phyloP scores from a whole-genome alignment of 35 echinoderm and acorn worm species.

The Ptychodera flava region DNA sequence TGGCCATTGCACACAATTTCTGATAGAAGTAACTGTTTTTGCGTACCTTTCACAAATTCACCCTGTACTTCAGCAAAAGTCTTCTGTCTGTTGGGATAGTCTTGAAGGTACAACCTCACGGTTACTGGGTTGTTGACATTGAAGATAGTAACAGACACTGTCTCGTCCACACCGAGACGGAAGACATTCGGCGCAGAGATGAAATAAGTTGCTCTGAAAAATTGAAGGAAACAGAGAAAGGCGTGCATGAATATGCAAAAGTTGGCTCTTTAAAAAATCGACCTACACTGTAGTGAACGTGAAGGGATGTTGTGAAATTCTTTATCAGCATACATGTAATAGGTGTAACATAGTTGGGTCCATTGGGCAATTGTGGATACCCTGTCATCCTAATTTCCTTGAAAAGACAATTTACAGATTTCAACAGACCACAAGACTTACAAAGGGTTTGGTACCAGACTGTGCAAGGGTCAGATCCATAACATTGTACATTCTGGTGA shows the following conservation, averaged over 20 bases:
- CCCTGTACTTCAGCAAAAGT: neutral
- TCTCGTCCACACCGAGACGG: conserved; percentile 67
- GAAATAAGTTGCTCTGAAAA: conserved; percentile 28
- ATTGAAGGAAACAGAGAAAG: neutral
- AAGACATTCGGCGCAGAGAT: conserved; percentile 76
- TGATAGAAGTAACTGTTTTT: too few species aligned
- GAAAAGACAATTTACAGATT: too few species aligned
- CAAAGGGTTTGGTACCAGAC: too few species aligned
- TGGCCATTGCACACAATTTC: too few species aligned
- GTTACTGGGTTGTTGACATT: conserved; percentile 9
- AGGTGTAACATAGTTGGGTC: neutral
- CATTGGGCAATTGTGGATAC: too few species aligned
- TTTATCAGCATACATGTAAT: neutral
- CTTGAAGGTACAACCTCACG: neutral
- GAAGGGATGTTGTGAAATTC: neutral
- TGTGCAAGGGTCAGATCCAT: too few species aligned
- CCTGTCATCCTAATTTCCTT: neutral
- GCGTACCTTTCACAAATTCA: conserved; percentile 2
- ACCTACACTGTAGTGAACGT: neutral
- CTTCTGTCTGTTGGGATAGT: conserved; percentile 10
- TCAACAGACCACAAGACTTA: too few species aligned
- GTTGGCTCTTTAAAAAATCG: neutral
- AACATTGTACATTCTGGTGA: too few species aligned
- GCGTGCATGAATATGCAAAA: neutral
- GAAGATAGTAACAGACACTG: conserved; percentile 55